Evolutionary conservation across 2,797 vertebrate genomes (phyloP), one percentile per base, ranked within the genome.

Genomic region (Falco berigora): DNA sequence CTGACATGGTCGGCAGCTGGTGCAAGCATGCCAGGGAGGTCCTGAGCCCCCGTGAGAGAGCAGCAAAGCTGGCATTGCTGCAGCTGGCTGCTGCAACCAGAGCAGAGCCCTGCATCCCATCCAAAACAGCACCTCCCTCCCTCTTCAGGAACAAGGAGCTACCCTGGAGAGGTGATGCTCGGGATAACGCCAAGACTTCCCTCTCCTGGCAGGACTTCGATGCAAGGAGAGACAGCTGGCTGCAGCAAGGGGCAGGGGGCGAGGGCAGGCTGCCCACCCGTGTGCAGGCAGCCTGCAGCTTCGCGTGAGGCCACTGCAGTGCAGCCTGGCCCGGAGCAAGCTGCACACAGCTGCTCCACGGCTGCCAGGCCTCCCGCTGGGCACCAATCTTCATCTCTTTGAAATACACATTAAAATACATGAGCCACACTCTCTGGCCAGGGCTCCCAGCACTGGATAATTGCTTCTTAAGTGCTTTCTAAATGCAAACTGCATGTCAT

Each of bases 401-500:
- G 88, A 95, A 96, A 95, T 50, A 47, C 6, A 4, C 93, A 96
- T 95, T 97, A 96, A 95, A 96, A 97, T 94, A 95, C 94, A 97
- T 97, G 95, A 97, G 95, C 92, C 91, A 32, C 93, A 84, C 84
- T 94, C 95, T 87, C 86, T 91, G 82, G 85, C 81, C 79, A 82
- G 94, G 94, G 92, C 90, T 96, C 87, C 84, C 87, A 88, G 90
- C 58, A 9, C 86, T 81, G 92, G 95, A 90, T 94, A 97, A 97
- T 97, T 96, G 96, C 96, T 95, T 94, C 96, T 92, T 93, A 96
- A 96, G 94, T 95, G 96, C 96, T 96, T 96, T 95, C 96, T 94
- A 95, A 96, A 95, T 95, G 93, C 95, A 96, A 95, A 93, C 94
- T 86, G 93, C 77, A 89, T 92, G 94, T 96, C 92, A 95, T 94